Base-by-base conservation (phyloP, 2,797 vertebrate genomes). In the Melanotaenia boesemani region DNA sequence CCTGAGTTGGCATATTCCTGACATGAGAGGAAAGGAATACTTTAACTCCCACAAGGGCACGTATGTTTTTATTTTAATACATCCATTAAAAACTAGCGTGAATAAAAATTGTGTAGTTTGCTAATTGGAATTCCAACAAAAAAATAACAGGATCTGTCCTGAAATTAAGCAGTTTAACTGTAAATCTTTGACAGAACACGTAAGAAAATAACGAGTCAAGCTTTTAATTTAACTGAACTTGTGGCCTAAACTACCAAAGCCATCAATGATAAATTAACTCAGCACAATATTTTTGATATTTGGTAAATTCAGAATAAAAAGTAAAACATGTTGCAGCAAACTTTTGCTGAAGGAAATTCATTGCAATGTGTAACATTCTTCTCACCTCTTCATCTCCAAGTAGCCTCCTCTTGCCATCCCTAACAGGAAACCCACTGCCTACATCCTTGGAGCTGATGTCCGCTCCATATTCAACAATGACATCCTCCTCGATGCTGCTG, bases 391-490 rank as follows among this genome's bases (percentile, higher is more conserved):
- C 98, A 67, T 99, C 97, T 24, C 96, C 95, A 60, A 97, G 89
- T 5, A 99, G 94, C 84, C 97, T 96, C 80, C 95, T 93, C 74
- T 95, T 96, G 54, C 97, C 95, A 26, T 98, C 97, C 77, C 97
- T 94, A 26, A 98, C 89, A 0, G 98, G 98, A 87, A 99, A 99
- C 3, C 98, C 98, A 32, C 98, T 99, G 64, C 98, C 98, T 71
- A 99, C 97, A 2, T 99, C 98, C 88, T 98, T 98, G 69, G 98
- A 99, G 80, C 97, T 98, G 86, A 99, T 99, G 84, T 99, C 98
- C 0, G 98, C 98, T 15, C 98, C 98, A 12, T 99, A 99, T 65
- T 99, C 98, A 58, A 99, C 98, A 70, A 99, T 99, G 37, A 99
- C 98, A 7, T 99, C 97, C 92, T 99, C 98, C 86, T 99, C 98